Evolutionary conservation across 2,797 vertebrate genomes (phyloP).

Genomic region (Eleutherodactylus coqui): DNA sequence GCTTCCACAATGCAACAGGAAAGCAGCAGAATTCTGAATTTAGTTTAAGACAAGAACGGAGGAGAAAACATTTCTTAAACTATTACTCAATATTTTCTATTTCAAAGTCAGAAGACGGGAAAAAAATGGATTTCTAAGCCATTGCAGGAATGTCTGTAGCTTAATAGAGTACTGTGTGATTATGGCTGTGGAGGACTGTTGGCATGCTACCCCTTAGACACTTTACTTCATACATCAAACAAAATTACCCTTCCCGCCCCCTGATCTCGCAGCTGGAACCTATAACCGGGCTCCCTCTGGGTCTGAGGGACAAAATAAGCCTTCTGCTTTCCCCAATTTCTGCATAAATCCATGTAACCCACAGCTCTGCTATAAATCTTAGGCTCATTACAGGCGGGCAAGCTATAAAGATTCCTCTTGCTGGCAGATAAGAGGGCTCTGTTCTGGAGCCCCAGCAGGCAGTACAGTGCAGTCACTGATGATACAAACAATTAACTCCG

Average conservation of each 20-base stretch:
- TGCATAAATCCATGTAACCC: slow-evolving; percentile 70
- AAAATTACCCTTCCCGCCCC: slow-evolving; percentile 35
- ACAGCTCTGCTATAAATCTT: slow-evolving; percentile 70
- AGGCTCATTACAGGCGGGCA: slow-evolving; percentile 58
- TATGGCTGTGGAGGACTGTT: slow-evolving; percentile 37
- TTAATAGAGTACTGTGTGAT: slow-evolving; percentile 45
- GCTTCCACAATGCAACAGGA: neutral
- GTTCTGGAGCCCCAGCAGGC: slow-evolving; percentile 70
- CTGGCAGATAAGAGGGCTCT: slow-evolving; percentile 73
- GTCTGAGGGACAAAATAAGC: slow-evolving; percentile 67
- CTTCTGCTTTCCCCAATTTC: slow-evolving; percentile 35
- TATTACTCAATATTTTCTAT: slow-evolving; percentile 17
- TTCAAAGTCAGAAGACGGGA: neutral
- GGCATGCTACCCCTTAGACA: slow-evolving; percentile 55
- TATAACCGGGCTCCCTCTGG: neutral
- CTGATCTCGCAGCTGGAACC: slow-evolving; percentile 62
- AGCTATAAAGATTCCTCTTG: slow-evolving; percentile 74
- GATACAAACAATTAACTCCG: slow-evolving; percentile 50
- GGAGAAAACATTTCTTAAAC: neutral
- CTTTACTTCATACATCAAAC: slow-evolving; percentile 58
- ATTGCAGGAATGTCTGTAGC: slow-evolving; percentile 28
- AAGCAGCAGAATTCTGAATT: neutral
- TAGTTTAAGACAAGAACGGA: neutral
- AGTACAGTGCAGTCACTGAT: slow-evolving; percentile 36
- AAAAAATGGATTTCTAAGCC: neutral